Conservation (phyloP, 2,113 vertebrate species). For the Tinamus guttatus region DNA sequence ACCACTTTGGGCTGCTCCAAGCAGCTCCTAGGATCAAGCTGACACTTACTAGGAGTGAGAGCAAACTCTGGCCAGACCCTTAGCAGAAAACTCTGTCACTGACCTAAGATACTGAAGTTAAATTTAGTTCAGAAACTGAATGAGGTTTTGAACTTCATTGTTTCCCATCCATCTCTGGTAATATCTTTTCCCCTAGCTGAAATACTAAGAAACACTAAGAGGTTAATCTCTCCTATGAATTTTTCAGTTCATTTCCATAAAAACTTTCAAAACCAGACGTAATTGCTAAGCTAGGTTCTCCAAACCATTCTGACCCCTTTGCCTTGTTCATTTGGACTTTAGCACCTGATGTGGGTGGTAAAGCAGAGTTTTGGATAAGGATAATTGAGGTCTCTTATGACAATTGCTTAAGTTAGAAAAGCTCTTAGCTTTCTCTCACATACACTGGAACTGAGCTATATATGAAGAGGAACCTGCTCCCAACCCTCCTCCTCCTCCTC, state of each 20-base stretch:
- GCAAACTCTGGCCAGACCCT: neutral
- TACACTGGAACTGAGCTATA: neutral
- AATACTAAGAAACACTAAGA: neutral
- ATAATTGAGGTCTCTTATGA: neutral
- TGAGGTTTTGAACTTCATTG: neutral
- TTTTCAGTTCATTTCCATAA: neutral
- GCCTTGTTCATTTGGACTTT: neutral
- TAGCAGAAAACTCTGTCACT: neutral
- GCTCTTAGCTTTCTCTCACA: neutral
- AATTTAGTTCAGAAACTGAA: neutral
- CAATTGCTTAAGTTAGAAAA: neutral
- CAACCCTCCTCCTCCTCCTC: neutral
- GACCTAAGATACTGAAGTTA: neutral
- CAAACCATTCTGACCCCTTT: neutral
- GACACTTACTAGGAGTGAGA: neutral
- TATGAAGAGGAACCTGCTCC: neutral
- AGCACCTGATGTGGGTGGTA: neutral
- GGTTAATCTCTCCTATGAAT: neutral
- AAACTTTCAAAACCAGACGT: neutral
- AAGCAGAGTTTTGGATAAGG: neutral
- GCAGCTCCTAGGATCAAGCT: neutral
- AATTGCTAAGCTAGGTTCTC: neutral
- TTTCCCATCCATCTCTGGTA: neutral
- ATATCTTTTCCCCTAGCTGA: no score
- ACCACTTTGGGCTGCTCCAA: neutral